Evolutionary conservation across 2,113 vertebrate species (phyloP).

Genomic region (Ophthalmolycus amberensis): DNA sequence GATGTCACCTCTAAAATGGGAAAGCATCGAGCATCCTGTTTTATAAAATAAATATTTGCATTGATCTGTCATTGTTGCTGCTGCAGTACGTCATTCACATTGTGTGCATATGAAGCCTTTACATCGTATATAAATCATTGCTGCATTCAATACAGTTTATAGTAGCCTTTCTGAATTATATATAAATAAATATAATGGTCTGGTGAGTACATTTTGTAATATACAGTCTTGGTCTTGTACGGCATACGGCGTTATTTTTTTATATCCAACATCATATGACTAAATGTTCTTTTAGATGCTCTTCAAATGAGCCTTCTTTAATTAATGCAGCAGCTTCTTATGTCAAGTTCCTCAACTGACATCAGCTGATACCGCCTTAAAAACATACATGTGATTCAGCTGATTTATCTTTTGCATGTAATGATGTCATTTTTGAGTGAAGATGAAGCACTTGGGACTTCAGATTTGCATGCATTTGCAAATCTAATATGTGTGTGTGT

Average conservation of each 20-base stretch:
- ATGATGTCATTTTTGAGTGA: slow-evolving; percentile 1
- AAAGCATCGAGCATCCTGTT: background rate
- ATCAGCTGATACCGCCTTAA: background rate
- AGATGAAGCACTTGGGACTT: slow-evolving; percentile 21
- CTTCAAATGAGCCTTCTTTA: background rate
- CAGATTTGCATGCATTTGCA: slow-evolving; percentile 56
- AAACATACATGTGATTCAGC: slow-evolving; percentile 11
- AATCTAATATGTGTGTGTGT: slow-evolving; percentile 1
- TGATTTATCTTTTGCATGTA: slow-evolving; percentile 18
- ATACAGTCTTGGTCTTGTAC: background rate
- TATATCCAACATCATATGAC: background rate
- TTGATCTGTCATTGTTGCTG: background rate
- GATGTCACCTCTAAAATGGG: background rate
- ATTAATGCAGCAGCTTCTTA: background rate
- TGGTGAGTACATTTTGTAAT: background rate
- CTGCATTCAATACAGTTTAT: background rate
- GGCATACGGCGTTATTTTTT: background rate
- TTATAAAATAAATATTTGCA: background rate
- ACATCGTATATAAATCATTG: background rate
- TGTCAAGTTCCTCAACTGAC: background rate
- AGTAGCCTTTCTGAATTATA: background rate
- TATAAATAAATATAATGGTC: background rate
- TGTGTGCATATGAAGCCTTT: background rate
- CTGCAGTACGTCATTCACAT: background rate
- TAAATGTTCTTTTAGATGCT: background rate